phyloP scores from a whole-genome alignment of 2,888 invertebrate species.

The Thymelicus lineola region DNA sequence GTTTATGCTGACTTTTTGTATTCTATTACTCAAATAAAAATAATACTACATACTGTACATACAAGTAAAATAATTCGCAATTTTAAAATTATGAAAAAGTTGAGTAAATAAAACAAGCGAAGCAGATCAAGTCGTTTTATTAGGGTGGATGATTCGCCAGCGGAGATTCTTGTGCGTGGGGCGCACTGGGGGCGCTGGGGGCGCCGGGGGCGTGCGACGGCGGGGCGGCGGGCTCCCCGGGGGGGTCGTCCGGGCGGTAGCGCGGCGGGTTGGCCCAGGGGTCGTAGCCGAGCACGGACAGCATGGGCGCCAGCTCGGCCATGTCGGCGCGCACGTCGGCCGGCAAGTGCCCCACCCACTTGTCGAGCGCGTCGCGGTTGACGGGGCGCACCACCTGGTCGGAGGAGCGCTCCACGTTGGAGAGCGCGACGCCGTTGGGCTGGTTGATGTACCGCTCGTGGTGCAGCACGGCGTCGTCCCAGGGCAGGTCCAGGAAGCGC shows the following conservation, averaged over 20 bases:
- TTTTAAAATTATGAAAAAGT: not conserved
- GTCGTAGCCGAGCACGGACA: constrained; percentile 96
- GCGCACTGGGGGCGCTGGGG: constrained; percentile 40
- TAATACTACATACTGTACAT: too few species aligned
- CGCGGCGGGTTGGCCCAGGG: constrained; percentile 98
- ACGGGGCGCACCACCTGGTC: constrained; percentile 99
- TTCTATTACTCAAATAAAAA: too few species aligned
- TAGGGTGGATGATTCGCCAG: constrained; percentile 38
- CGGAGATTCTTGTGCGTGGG: constrained; percentile 29
- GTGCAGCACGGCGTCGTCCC: constrained; percentile 98
- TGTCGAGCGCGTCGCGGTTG: constrained; percentile 97
- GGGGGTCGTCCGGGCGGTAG: constrained; percentile 95
- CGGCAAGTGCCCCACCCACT: constrained; percentile 96
- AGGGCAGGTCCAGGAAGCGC: constrained; percentile 95
- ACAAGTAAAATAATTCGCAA: too few species aligned
- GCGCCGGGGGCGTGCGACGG: constrained; percentile 74
- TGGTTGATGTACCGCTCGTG: constrained; percentile 99
- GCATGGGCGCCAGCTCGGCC: constrained; percentile 97
- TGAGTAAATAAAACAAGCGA: constrained; percentile 30
- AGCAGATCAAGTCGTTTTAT: constrained; percentile 24
- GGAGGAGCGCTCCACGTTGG: constrained; percentile 98
- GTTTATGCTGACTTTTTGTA: too few species aligned
- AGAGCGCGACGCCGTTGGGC: constrained; percentile 96
- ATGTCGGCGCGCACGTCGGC: constrained; percentile 96
- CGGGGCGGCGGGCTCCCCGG: constrained; percentile 88